phyloP scores from a whole-genome alignment of 2,888 invertebrate genomes.

The Perizoma flavofasciatum region DNA sequence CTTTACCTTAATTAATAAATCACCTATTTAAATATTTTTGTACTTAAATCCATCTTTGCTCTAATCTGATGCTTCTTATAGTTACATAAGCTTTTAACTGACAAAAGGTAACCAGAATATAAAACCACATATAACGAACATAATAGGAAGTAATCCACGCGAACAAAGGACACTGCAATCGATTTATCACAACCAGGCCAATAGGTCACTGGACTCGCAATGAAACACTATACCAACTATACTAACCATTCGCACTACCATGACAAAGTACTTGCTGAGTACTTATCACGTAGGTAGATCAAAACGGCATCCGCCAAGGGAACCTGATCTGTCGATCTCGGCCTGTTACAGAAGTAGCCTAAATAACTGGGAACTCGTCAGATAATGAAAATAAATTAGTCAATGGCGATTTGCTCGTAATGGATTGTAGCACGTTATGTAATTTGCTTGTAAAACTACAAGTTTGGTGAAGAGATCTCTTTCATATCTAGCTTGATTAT shows the following conservation, averaged over 20 bases:
- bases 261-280: conserved; percentile 12
- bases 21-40: too few relatives aligned
- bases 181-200: conserved; percentile 63
- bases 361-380: conserved; percentile 35
- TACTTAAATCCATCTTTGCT: too few relatives aligned
- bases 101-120: conserved; percentile 10
- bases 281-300: conserved; percentile 19
- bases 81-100: neutral
- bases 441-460: neutral
- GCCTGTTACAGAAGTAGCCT: conserved; percentile 37
- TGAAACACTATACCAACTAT: conserved; percentile 34
- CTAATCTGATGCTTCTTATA: too few relatives aligned
- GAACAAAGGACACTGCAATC: conserved; percentile 57
- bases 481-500: neutral
- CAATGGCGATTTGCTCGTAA: conserved; percentile 2
- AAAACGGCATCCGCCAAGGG: conserved; percentile 41
- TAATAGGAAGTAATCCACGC: conserved; percentile 24
- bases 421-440: conserved; percentile 14
- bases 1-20: too few relatives aligned
- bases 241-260: conserved; percentile 28
- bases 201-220: conserved; percentile 52
- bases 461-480: neutral
- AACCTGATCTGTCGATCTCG: conserved; percentile 48
- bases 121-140: conserved; percentile 13
- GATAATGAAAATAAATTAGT: conserved; percentile 25